phyloP scores from a whole-genome alignment of 2,797 vertebrate species.

The Amblyopsis hoosieri region DNA sequence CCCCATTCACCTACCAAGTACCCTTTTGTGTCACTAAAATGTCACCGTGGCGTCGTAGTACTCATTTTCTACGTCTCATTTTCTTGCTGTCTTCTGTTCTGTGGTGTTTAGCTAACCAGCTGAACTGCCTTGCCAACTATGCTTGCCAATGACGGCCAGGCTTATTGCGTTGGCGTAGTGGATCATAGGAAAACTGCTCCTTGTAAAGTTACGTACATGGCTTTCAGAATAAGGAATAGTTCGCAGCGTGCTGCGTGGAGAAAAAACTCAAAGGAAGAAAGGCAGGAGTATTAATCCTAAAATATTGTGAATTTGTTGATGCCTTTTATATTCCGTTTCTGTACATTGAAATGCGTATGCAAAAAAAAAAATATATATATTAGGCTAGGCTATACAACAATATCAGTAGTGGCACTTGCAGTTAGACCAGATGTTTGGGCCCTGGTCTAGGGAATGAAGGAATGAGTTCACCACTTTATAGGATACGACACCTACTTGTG shows the following conservation, averaged over 20 bases:
- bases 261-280: no score
- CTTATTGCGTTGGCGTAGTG: constrained; percentile 27
- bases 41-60: constrained; percentile 20
- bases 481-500: no score
- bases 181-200: accelerated
- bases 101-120: constrained; percentile 70
- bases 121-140: constrained; percentile 47
- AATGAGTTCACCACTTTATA: no score
- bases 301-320: no score
- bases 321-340: no score
- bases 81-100: constrained; percentile 59
- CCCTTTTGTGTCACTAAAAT: neutral
- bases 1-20: constrained; percentile 31
- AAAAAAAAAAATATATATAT: no score
- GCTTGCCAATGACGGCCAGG: constrained; percentile 22
- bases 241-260: neutral
- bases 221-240: constrained; percentile 32
- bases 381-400: no score
- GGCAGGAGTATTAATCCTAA: no score
- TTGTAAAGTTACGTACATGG: constrained; percentile 4
- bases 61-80: constrained; percentile 53
- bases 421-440: no score
- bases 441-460: no score
- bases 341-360: no score
- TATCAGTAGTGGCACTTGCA: no score